Conservation (phyloP, 2,113 vertebrate species). For the Pogonocichla stellata region DNA sequence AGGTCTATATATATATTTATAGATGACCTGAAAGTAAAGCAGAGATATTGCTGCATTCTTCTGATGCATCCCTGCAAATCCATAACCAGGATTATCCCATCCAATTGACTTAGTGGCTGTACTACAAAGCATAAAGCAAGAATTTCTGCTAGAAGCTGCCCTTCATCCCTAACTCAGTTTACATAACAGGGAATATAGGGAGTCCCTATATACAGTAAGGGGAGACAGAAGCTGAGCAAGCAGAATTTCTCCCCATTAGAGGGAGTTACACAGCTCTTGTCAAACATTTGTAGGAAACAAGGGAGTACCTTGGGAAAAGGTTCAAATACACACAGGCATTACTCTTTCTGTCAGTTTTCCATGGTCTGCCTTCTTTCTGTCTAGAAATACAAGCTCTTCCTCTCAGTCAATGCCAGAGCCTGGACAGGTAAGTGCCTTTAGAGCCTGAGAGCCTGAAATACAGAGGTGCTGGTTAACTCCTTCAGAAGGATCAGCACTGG, state of each 20-base stretch:
- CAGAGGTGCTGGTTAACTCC: not conserved
- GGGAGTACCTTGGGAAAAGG: not conserved
- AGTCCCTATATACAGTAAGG: not conserved
- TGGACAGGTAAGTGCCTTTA: not conserved
- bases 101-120: not conserved
- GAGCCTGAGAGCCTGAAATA: not conserved
- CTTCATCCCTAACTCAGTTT: not conserved
- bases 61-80: not conserved
- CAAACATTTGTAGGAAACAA: not conserved
- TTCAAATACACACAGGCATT: not conserved
- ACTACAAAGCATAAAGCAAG: not conserved
- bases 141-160: not conserved
- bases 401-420: not conserved
- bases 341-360: not conserved
- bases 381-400: not conserved
- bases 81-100: not conserved
- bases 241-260: not conserved
- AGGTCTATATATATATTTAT: not conserved
- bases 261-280: not conserved
- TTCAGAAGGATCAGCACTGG: not conserved
- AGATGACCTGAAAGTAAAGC: not conserved
- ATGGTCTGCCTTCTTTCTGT: not conserved
- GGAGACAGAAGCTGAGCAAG: not conserved
- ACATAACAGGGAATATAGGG: not conserved
- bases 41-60: not conserved